A percentile compares a stretch with the other conserved stretches of the same genome.
Evolutionary conservation across 2,888 invertebrate species (phyloP).

Genomic region (Cryptocheilus praepositus): DNA sequence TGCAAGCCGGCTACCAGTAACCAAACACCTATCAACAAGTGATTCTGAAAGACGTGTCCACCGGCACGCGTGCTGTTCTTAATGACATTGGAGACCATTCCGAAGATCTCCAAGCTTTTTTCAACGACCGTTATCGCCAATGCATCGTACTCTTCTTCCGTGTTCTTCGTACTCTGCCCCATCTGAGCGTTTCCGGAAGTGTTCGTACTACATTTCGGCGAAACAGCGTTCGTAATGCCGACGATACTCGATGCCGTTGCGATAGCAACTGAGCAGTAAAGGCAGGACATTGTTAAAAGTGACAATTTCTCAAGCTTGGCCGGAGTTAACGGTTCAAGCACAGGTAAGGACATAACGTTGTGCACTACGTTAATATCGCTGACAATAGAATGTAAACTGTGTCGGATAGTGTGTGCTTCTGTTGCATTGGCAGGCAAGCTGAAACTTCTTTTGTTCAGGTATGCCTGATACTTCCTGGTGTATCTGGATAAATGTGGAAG

Average conservation of each 20-base stretch:
- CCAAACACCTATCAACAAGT: constrained; percentile 92
- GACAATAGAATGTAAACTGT: constrained; percentile 86
- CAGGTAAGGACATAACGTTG: constrained; percentile 88
- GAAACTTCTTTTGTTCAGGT: constrained; percentile 81
- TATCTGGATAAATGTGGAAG: constrained; percentile 83
- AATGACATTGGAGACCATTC: constrained; percentile 86
- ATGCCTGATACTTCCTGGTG: constrained; percentile 79
- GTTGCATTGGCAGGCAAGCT: constrained; percentile 82
- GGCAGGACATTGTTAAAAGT: constrained; percentile 87
- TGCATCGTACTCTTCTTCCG: constrained; percentile 87
- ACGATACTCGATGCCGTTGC: constrained; percentile 80
- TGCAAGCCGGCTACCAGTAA: constrained; percentile 90
- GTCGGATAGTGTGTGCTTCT: constrained; percentile 85
- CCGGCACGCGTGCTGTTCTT: constrained; percentile 91
- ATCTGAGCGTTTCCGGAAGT: constrained; percentile 54
- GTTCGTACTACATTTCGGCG: constrained; percentile 77
- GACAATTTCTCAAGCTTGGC: constrained; percentile 89
- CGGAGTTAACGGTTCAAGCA: constrained; percentile 90
- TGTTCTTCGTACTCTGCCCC: constrained; percentile 64
- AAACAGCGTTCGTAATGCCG: constrained; percentile 78
- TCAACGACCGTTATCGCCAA: constrained; percentile 90
- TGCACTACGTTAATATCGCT: constrained; percentile 90
- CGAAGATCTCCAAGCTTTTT: constrained; percentile 91
- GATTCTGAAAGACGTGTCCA: constrained; percentile 93
- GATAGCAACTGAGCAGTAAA: constrained; percentile 87